Conservation (phyloP, 2,113 vertebrate species). For the Albula glossodonta region DNA sequence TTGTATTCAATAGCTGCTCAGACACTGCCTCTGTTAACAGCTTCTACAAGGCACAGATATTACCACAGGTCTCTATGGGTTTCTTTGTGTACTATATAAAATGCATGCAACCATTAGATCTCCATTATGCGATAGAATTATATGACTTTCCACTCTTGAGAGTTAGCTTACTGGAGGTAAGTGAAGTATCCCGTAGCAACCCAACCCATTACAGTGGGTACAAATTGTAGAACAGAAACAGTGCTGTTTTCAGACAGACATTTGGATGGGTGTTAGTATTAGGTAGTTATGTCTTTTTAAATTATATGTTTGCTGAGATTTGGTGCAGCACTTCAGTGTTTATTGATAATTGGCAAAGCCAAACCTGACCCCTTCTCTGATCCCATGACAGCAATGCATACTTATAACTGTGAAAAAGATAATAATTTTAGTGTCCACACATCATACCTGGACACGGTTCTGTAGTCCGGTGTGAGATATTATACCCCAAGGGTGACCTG, state of each 20-base stretch:
- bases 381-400: background rate
- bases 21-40: background rate
- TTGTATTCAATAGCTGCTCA: background rate
- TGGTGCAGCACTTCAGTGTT: background rate
- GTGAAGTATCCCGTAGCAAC: background rate
- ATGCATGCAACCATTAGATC: background rate
- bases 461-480: background rate
- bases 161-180: background rate
- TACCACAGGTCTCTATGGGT: background rate
- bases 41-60: background rate
- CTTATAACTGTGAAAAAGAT: background rate
- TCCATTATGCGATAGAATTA: background rate
- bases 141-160: background rate
- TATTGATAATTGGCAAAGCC: background rate
- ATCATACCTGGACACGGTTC: slow-evolving; percentile 4
- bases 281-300: background rate
- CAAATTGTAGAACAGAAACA: background rate
- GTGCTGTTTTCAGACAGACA: background rate
- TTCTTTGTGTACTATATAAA: background rate
- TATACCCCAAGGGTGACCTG: background rate
- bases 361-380: background rate
- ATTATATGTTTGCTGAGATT: background rate
- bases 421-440: background rate
- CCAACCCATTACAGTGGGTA: background rate
- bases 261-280: background rate